Base-by-base conservation (phyloP, 2,113 vertebrate genomes). In the Pygoscelis antarcticus region DNA sequence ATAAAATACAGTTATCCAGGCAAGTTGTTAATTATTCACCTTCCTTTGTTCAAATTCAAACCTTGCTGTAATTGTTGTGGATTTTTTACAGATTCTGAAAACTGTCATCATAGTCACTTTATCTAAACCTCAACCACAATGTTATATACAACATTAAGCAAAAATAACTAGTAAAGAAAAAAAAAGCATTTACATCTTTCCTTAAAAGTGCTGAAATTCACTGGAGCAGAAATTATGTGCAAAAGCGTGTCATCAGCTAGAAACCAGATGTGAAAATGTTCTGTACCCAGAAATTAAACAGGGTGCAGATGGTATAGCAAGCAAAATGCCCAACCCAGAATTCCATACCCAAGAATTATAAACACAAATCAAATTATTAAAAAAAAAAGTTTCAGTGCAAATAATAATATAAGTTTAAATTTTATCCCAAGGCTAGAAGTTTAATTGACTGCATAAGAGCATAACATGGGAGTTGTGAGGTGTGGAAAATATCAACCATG, bases 151-250 rank as follows among this genome's bases (percentile, higher is more conserved):
- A 90, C 40, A 95, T 86, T 90, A 95, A 97, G 87, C 10, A 86
- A 97, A 95, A 96, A 95, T 92, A 95, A 84, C 69, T 71, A 74
- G 47, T 80, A 92, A 93, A 94, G 68, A 87, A 74, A 87, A 97
- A 61, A 14, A 23, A 26, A 11, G 4, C 7, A 70, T 96, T 96
- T 95, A 94, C 69, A 65, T 88, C n/a, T 97, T 96, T 97, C 81
- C 96, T 96, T 94, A 96, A 93, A 97, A 97, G 80, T 52, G 62
- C 77, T 93, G 88, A 96, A 93, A 96, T 96, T 94, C 94, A 90
- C 88, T 94, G 60, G 77, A 97, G 80, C 81, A 92, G 86, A 97
- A 96, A 96, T 96, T 95, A 97, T 87, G 74, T 96, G 80, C 42
- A 77, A 95, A 96, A 97, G 30, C 86, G 94, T 95, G 87, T 64